Conservation (phyloP, 2,797 vertebrate species). For the Cuculus canorus region DNA sequence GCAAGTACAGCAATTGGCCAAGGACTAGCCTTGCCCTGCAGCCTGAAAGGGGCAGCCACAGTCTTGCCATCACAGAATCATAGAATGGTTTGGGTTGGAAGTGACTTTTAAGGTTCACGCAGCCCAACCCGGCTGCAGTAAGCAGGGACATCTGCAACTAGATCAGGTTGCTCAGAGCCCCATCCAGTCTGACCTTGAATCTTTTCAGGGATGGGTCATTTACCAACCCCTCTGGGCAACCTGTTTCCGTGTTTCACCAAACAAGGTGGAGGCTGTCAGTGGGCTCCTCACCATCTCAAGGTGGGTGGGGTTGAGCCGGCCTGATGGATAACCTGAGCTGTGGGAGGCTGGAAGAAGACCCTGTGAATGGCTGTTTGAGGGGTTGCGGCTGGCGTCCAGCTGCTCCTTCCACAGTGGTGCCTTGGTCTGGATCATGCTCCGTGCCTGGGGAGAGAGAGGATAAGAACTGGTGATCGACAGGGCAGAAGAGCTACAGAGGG, state of each 20-base stretch:
- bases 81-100: no score
- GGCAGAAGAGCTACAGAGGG: not conserved
- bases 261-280: not conserved
- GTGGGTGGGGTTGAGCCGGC: constrained; percentile 70
- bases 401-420: constrained; percentile 78
- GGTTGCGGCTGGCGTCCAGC: constrained; percentile 75
- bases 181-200: no score
- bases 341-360: constrained; percentile 41
- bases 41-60: not conserved
- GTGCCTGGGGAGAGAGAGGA: constrained; percentile 64
- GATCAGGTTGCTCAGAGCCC: no score
- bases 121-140: no score
- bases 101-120: no score
- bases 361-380: constrained; percentile 62
- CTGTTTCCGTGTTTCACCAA: no score
- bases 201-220: no score
- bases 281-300: constrained; percentile 75
- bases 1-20: accelerated
- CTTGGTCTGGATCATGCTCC: constrained; percentile 74
- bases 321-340: constrained; percentile 61
- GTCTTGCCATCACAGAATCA: not conserved
- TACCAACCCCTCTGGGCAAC: no score
- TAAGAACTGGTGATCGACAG: not conserved
- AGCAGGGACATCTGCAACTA: no score
- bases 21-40: not conserved